phyloP scores from a whole-genome alignment of 2,113 vertebrate species.

The Passer domesticus region DNA sequence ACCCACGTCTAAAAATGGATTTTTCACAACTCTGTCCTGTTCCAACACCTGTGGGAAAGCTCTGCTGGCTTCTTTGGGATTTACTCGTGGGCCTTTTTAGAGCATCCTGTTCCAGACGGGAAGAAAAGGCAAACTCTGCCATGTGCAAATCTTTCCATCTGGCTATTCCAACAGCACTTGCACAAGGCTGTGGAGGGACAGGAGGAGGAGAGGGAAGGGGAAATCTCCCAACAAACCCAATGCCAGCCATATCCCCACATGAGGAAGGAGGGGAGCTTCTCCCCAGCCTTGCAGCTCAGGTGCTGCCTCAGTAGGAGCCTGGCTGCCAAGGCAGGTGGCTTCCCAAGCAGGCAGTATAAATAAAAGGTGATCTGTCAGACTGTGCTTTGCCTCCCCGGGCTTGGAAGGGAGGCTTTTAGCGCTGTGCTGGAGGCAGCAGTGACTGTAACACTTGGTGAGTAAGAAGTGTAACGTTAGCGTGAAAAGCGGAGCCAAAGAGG shows the following conservation, averaged over 20 bases:
- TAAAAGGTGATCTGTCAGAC: slow-evolving; percentile 1
- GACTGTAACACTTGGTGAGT: slow-evolving; percentile 4
- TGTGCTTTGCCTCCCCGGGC: not conserved
- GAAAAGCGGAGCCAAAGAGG: slow-evolving; percentile 15
- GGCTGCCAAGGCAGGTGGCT: not conserved
- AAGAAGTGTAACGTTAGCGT: not conserved
- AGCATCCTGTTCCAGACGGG: not conserved
- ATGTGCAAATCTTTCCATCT: not conserved
- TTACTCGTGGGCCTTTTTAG: not conserved
- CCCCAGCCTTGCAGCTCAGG: not conserved
- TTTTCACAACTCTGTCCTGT: not conserved
- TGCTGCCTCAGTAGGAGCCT: not conserved
- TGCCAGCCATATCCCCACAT: not conserved
- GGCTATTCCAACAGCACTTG: not conserved
- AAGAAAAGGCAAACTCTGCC: not conserved
- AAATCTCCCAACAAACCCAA: not conserved
- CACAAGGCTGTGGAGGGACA: not conserved
- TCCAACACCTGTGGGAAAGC: not conserved
- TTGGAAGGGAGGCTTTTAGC: not conserved
- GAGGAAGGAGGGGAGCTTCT: not conserved
- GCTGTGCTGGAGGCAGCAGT: not conserved
- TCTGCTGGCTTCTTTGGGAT: not conserved
- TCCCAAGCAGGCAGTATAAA: not conserved
- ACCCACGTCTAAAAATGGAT: not conserved
- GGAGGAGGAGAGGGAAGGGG: not conserved